phyloP scores from a whole-genome alignment of 2,888 invertebrate genomes.

The Lingula anatina region DNA sequence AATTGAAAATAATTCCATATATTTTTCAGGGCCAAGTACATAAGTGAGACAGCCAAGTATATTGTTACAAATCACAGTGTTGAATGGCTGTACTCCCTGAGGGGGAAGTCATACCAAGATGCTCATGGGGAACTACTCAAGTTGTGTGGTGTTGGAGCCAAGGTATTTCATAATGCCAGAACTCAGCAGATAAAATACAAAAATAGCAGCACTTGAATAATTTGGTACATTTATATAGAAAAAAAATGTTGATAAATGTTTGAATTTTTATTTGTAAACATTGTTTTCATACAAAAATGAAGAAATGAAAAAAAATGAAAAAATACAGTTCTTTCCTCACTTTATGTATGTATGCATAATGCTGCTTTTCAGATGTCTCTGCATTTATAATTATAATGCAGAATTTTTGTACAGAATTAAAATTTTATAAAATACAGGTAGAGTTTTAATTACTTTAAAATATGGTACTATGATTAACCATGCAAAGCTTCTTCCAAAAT shows the following conservation, averaged over 20 bases:
- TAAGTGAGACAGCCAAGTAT: conserved; percentile 36
- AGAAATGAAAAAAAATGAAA: neutral
- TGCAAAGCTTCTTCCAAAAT: conserved; percentile 18
- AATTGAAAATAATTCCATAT: conserved; percentile 10
- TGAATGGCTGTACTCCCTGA: conserved; percentile 69
- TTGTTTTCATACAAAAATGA: neutral
- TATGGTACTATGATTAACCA: no score
- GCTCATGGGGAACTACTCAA: conserved; percentile 71
- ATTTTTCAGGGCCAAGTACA: conserved; percentile 55
- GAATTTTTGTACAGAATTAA: no score
- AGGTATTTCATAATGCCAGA: conserved; percentile 65
- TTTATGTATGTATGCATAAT: no score
- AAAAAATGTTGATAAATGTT: no score
- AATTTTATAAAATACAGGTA: no score
- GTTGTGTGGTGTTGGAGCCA: conserved; percentile 86
- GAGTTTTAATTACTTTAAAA: no score
- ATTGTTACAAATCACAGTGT: conserved; percentile 66
- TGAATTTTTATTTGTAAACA: no score
- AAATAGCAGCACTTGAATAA: no score
- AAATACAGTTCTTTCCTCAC: neutral
- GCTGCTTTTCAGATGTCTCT: no score
- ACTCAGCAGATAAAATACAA: no score
- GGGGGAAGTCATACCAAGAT: conserved; percentile 61
- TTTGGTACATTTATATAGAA: no score
- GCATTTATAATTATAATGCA: no score